Evolutionary conservation across 1,140 invertebrate species (phyloP), one percentile per base, ranked within the genome.

Genomic region (Pseudoatta argentina): DNA sequence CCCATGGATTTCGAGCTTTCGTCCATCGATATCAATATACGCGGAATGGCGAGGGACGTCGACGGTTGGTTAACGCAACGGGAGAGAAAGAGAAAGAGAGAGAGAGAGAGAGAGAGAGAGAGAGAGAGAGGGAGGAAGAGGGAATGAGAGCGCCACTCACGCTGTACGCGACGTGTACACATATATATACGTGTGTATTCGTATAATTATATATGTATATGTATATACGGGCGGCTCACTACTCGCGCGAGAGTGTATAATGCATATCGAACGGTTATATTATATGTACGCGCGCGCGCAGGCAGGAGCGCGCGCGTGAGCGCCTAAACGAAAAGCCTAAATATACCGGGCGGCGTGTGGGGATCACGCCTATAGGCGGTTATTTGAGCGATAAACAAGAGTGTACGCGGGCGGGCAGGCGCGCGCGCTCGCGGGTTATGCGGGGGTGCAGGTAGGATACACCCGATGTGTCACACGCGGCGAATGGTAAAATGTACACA

Each of bases 1-100:
- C 89, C 91, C 92, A 92, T 93, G 92, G 92, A 93, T 94, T 94
- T 92, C 91, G 91, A 91, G 55, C 72, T 59, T 78, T 87, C 90
- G 89, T 89, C 88, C 89, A 90, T 90, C 89, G 89, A 87, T 90
- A 90, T 90, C 86, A 77, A 87, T 85, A 83, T 85, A 87, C 21
- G 51, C 27, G 81, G 87, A 18, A 59, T 27, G 30, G 57, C 51
- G 61, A n/a, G 66, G 53, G 39, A 67, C 64, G 34, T 48, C 67
- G 83, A 59, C 75, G 57, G 44, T 55, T 67, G 77, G 77, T 55
- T 79, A 79, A 67, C 27, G 14, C 63, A n/a, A 30, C n/a, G 24
- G 24, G 48, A 66, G 76, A 24, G 30, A 78, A 10, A 48, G 59
- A 77, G 57, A 61, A 21, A 59, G 73, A 34, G 55, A 10, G n/a